Evolutionary conservation across 23 tunicate genomes (phyloP).

Genomic region (Corella eumyota): DNA sequence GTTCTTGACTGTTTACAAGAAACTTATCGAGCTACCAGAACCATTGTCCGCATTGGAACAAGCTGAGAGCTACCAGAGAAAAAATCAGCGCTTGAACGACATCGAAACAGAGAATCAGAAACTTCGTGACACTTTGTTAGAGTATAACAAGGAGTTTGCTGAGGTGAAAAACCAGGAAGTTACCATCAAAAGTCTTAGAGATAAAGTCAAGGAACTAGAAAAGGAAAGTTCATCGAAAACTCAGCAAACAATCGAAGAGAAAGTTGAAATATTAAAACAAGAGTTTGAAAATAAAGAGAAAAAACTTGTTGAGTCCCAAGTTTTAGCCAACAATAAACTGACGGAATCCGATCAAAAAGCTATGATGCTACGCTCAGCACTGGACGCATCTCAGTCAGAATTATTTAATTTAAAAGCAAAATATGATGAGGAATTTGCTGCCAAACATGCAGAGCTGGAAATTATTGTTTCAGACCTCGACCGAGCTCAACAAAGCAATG

Average conservation of each 20-base stretch:
- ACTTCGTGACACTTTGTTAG: conserved; percentile 78
- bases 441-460: conserved; percentile 89
- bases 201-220: conserved; percentile 68
- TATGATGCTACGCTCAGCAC: conserved; percentile 54
- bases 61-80: conserved; percentile 70
- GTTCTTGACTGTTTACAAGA: conserved; percentile 83
- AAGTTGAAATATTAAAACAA: conserved; percentile 61
- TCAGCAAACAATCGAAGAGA: conserved; percentile 65
- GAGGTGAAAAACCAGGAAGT: conserved; percentile 97
- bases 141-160: conserved; percentile 97
- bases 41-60: conserved; percentile 75
- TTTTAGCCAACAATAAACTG: conserved; percentile 67
- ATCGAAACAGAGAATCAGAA: conserved; percentile 91
- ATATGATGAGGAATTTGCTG: conserved; percentile 83
- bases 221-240: conserved; percentile 42
- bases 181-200: conserved; percentile 71
- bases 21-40: conserved; percentile 76
- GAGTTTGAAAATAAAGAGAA: conserved; percentile 78
- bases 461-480: conserved; percentile 81
- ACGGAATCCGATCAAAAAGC: conserved; percentile 88
- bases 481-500: conserved; percentile 57
- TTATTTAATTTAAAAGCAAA: conserved; percentile 70
- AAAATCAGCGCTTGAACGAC: conserved; percentile 77
- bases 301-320: conserved; percentile 61
- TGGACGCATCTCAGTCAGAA: conserved; percentile 82